Evolutionary conservation across 2,888 invertebrate species (phyloP).

Genomic region (Bibio marci): DNA sequence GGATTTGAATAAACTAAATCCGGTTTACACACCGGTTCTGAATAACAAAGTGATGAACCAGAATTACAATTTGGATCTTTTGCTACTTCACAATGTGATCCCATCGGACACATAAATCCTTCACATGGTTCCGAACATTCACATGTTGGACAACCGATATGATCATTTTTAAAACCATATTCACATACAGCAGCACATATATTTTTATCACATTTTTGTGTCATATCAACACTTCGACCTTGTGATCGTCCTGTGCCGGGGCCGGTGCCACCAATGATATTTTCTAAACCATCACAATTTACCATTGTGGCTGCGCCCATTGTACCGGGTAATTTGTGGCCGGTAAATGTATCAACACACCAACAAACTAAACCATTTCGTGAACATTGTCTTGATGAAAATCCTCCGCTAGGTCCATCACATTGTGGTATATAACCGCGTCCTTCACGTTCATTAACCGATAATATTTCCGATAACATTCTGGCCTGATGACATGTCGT

Average conservation of each 20-base stretch:
- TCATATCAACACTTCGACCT: constrained; percentile 34
- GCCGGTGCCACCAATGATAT: constrained; percentile 22
- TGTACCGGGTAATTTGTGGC: constrained; percentile 58
- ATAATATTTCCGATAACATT: constrained; percentile 56
- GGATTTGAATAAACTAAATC: constrained; percentile 62
- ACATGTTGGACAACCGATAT: constrained; percentile 60
- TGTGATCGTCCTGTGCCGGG: constrained; percentile 15
- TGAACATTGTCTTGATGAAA: constrained; percentile 60
- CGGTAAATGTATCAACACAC: constrained; percentile 61
- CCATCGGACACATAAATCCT: constrained; percentile 50
- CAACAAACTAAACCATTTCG: constrained; percentile 74
- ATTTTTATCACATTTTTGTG: constrained; percentile 42
- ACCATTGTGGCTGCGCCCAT: constrained; percentile 62
- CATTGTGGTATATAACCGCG: constrained; percentile 76
- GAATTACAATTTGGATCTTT: constrained; percentile 46
- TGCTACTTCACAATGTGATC: constrained; percentile 58
- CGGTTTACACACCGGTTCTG: constrained; percentile 59
- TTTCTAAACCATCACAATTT: constrained; percentile 36
- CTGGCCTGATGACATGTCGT: constrained; percentile 64
- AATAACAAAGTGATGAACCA: constrained; percentile 42
- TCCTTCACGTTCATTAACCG: constrained; percentile 62
- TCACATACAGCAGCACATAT: constrained; percentile 72
- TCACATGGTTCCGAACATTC: constrained; percentile 76
- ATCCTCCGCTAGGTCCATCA: constrained; percentile 46
- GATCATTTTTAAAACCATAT: constrained; percentile 57